Evolutionary conservation across 2,797 vertebrate genomes (phyloP).

Genomic region (Pseudochaenichthys georgianus): DNA sequence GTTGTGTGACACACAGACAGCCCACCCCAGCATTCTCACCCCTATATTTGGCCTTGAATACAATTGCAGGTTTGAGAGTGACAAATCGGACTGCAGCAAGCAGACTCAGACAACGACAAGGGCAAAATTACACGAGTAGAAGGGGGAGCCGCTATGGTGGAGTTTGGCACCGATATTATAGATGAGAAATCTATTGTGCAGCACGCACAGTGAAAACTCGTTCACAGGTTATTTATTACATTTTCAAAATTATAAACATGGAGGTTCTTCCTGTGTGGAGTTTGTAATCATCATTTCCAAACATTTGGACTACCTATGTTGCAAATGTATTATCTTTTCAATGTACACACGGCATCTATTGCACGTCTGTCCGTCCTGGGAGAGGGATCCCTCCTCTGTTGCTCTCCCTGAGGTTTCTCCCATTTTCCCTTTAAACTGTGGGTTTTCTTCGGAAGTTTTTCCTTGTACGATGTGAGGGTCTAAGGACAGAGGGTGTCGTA

Average conservation of each 20-base stretch:
- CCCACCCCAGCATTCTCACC: constrained; percentile 87
- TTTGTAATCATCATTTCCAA: not conserved
- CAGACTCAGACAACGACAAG: constrained; percentile 73
- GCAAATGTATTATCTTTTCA: too few relatives aligned
- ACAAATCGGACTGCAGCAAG: constrained; percentile 79
- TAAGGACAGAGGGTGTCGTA: too few relatives aligned
- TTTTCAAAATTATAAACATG: not conserved
- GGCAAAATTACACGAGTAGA: constrained; percentile 61
- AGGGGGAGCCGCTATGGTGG: constrained; percentile 28
- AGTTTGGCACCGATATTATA: constrained; percentile 36
- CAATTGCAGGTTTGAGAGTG: constrained; percentile 89
- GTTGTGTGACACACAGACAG: constrained; percentile 84
- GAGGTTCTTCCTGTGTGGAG: not conserved
- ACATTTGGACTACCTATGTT: too few relatives aligned
- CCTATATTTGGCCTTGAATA: constrained; percentile 88
- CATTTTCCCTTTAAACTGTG: too few relatives aligned
- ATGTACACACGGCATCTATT: too few relatives aligned
- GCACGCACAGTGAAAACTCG: not conserved
- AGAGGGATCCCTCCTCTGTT: too few relatives aligned
- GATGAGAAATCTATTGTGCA: constrained; percentile 14
- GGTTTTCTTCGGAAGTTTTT: too few relatives aligned
- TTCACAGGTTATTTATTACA: not conserved
- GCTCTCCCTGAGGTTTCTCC: too few relatives aligned
- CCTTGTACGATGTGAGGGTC: too few relatives aligned
- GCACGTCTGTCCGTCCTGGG: too few relatives aligned